These are phyloP conservation scores for Propsilocerus akamusi DNA, from an alignment of 1,140 invertebrate genomes.

Conservation along the genomic window DNA sequence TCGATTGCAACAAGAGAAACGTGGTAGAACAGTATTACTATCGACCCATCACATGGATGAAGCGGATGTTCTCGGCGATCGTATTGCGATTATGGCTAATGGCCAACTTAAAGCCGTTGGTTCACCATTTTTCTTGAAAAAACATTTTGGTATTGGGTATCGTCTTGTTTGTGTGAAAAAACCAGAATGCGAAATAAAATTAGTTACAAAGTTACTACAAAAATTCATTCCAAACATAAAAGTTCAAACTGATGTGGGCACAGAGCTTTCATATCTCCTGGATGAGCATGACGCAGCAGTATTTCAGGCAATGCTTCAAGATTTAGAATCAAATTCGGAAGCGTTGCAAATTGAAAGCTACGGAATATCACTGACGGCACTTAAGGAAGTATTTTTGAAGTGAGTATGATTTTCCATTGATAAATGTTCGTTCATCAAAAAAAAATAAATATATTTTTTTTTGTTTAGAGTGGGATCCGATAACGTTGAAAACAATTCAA, in stretches of 20 bases:
- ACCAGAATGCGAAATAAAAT: constrained; percentile 11
- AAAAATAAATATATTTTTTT: constrained; percentile 6
- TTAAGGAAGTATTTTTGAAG: constrained; percentile 72
- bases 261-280: constrained; percentile 17
- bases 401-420: background rate
- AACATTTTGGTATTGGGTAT: constrained; percentile 49
- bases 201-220: constrained; percentile 15
- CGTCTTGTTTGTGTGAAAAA: constrained; percentile 25
- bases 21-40: constrained; percentile 52
- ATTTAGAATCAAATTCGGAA: constrained; percentile 12
- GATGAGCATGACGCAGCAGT: constrained; percentile 12
- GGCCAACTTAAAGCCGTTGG: constrained; percentile 64
- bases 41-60: constrained; percentile 95
- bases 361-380: constrained; percentile 81
- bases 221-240: constrained; percentile 16
- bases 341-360: constrained; percentile 45
- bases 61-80: constrained; percentile 76
- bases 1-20: constrained; percentile 42
- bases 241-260: constrained; percentile 16
- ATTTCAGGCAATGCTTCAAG: constrained; percentile 18
- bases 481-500: background rate
- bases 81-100: constrained; percentile 67
- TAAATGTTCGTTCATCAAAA: background rate
- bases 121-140: constrained; percentile 65
- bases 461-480: constrained; percentile 11